phyloP scores from a whole-genome alignment of 2,113 vertebrate species.

The Plestiodon gilberti region DNA sequence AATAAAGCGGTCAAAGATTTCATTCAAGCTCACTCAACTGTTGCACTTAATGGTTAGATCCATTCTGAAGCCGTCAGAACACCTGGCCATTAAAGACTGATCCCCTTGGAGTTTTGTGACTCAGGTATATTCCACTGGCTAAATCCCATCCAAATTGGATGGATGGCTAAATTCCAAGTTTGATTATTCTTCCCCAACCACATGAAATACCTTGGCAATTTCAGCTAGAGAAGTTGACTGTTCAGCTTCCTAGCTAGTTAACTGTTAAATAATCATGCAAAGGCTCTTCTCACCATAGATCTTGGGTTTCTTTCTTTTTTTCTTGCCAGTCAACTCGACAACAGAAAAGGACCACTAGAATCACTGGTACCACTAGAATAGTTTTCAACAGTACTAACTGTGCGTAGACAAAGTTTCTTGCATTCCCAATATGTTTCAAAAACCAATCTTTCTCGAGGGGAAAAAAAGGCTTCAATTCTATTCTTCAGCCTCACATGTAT shows the following conservation, averaged over 20 bases:
- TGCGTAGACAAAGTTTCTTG: neutral
- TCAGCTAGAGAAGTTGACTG: conserved; percentile 45
- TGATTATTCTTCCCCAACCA: conserved; percentile 32
- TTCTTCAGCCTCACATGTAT: neutral
- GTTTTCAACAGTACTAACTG: neutral
- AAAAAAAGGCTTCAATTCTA: neutral
- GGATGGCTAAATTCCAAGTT: conserved; percentile 56
- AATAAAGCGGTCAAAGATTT: neutral
- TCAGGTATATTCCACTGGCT: conserved; percentile 59
- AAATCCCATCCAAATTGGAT: no score
- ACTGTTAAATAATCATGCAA: neutral
- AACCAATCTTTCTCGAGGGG: neutral
- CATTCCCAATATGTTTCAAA: neutral
- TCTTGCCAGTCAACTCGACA: neutral
- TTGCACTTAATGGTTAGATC: conserved; percentile 34
- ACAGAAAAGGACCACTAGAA: neutral
- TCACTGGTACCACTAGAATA: neutral
- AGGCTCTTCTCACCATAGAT: neutral
- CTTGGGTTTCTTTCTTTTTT: neutral
- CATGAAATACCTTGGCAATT: conserved; percentile 39
- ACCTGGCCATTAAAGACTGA: conserved; percentile 33
- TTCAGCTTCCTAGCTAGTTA: conserved; percentile 50
- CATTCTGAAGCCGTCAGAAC: conserved; percentile 38
- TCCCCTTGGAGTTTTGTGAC: conserved; percentile 58
- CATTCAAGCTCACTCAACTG: conserved; percentile 42